Conservation (phyloP, 2,888 invertebrate species). For the Hymenopus coronatus region DNA sequence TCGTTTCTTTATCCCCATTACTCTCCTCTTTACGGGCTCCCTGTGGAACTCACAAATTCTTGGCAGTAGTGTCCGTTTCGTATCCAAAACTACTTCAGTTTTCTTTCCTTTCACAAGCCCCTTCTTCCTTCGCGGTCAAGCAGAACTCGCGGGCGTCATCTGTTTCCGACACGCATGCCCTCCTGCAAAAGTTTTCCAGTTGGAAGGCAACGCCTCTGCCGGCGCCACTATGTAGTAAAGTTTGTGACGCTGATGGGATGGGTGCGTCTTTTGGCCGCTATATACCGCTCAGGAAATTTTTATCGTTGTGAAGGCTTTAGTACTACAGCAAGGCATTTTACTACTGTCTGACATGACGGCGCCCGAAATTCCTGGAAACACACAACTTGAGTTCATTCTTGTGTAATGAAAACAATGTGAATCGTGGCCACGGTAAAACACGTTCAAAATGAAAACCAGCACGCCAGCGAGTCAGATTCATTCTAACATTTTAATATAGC, state of each 20-base stretch:
- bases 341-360: neutral
- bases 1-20: neutral
- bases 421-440: neutral
- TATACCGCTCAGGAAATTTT: neutral
- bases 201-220: neutral
- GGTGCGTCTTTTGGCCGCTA: neutral
- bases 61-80: neutral
- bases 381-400: neutral
- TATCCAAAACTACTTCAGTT: neutral
- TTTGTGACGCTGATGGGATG: neutral
- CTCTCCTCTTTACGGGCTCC: neutral
- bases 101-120: neutral
- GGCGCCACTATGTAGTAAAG: neutral
- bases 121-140: neutral
- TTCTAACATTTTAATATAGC: too few relatives aligned
- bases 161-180: neutral
- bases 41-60: neutral
- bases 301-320: neutral
- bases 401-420: neutral
- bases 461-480: too few relatives aligned
- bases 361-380: neutral
- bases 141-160: neutral
- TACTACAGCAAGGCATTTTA: neutral
- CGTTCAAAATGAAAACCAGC: neutral
- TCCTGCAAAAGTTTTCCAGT: neutral